Evolutionary conservation across 2,888 invertebrate species (phyloP).

Genomic region (Pherbina coryleti): DNA sequence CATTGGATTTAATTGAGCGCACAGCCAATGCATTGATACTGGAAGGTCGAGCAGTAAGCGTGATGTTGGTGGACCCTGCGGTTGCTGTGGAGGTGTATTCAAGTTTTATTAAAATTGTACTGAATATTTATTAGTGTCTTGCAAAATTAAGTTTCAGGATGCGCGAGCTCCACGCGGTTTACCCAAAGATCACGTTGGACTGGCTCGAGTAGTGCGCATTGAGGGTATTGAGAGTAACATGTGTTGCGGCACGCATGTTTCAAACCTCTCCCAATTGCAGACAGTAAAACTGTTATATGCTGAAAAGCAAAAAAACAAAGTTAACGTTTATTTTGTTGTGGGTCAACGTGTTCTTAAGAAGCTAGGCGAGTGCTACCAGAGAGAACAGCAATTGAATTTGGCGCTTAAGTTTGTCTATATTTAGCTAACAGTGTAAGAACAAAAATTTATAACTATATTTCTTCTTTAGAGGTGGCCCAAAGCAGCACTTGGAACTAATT

Average conservation of each 20-base stretch:
- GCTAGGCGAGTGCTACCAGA: conserved; percentile 74
- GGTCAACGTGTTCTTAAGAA: conserved; percentile 78
- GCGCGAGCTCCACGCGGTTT: conserved; percentile 73
- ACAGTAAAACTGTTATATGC: conserved; percentile 76
- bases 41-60: conserved; percentile 72
- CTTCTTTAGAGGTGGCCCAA: conserved; percentile 76
- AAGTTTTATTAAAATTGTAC: not conserved
- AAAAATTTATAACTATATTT: not conserved
- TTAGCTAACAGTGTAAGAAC: not conserved
- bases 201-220: conserved; percentile 83
- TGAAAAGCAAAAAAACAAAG: conserved; percentile 81
- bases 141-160: conserved; percentile 53
- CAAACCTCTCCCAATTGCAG: conserved; percentile 79
- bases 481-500: conserved; percentile 78
- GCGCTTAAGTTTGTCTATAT: conserved; percentile 77
- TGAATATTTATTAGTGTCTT: not conserved
- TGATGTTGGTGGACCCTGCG: conserved; percentile 76
- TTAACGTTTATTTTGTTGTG: conserved; percentile 78
- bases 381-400: conserved; percentile 78
- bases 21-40: conserved; percentile 79
- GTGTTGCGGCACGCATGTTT: conserved; percentile 91
- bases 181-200: conserved; percentile 83
- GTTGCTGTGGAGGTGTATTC: conserved; percentile 70
- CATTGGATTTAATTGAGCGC: conserved; percentile 73
- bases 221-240: conserved; percentile 83